A percentile compares a stretch with the other conserved stretches of the same genome.
Conservation (phyloP, 2,888 invertebrate genomes). For the Orchesellides sinensis region DNA sequence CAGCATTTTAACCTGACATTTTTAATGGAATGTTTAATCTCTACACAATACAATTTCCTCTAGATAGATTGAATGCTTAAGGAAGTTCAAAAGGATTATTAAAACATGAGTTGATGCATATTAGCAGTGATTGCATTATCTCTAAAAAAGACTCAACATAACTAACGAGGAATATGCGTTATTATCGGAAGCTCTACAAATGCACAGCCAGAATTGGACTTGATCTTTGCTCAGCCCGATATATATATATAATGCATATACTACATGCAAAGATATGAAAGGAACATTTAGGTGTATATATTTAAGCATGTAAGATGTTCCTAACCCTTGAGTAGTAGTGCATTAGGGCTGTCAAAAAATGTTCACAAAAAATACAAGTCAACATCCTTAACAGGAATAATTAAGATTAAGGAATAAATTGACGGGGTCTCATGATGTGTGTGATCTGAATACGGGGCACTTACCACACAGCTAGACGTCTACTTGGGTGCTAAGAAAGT, state of each 20-base stretch:
- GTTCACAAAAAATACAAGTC: slow-evolving; percentile 4
- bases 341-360: slow-evolving; percentile 2
- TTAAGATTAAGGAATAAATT: slow-evolving; percentile 63
- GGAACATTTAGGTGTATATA: too few relatives aligned
- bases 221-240: too few relatives aligned
- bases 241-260: too few relatives aligned
- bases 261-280: too few relatives aligned
- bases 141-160: not conserved
- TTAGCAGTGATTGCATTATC: not conserved
- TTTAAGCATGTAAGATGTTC: too few relatives aligned
- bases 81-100: slow-evolving; percentile 13
- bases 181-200: too few relatives aligned
- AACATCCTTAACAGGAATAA: slow-evolving; percentile 52
- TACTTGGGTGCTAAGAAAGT: too few relatives aligned
- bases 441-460: slow-evolving; percentile 52
- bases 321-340: too few relatives aligned
- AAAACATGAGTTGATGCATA: too few relatives aligned
- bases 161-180: not conserved
- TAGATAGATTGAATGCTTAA: not conserved
- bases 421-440: slow-evolving; percentile 42
- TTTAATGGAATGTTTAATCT: slow-evolving; percentile 47
- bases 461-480: slow-evolving; percentile 16
- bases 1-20: slow-evolving; percentile 33
- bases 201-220: too few relatives aligned
- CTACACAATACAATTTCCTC: slow-evolving; percentile 30